Conservation (phyloP, 2,797 vertebrate species). For the Limosa lapponica region DNA sequence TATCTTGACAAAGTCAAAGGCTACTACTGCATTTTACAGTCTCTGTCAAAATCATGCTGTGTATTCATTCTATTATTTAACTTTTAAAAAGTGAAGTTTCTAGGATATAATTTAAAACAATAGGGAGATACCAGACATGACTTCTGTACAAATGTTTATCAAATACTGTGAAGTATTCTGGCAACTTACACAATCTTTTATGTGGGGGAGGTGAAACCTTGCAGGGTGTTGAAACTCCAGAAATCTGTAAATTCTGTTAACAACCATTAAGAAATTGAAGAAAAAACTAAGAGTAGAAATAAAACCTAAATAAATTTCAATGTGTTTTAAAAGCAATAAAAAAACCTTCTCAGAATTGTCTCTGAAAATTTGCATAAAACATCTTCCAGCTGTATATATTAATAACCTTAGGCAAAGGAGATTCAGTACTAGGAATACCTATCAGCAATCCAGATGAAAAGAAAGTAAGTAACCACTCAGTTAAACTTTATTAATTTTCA, state of each 20-base stretch:
- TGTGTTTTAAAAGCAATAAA: conserved; percentile 73
- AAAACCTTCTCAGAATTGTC: conserved; percentile 56
- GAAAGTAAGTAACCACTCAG: conserved; percentile 73
- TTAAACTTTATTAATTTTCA: conserved; percentile 86
- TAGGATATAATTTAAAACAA: not conserved
- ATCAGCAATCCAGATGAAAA: conserved; percentile 84
- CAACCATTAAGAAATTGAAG: not conserved
- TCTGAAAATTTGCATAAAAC: conserved; percentile 80
- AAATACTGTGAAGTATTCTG: not conserved
- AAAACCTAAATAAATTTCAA: not conserved
- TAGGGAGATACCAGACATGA: not conserved
- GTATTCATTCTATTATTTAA: not conserved
- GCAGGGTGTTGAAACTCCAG: not conserved
- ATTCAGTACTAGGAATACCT: conserved; percentile 84
- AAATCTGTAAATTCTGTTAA: not conserved
- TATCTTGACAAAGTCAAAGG: not conserved
- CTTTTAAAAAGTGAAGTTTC: not conserved
- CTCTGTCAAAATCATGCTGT: not conserved
- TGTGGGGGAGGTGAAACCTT: not conserved
- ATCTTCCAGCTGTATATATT: conserved; percentile 41
- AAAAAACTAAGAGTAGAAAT: conserved; percentile 46
- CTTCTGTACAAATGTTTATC: not conserved
- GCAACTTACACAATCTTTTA: not conserved
- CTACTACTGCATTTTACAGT: not conserved
- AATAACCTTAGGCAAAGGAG: conserved; percentile 77